Base-by-base conservation (phyloP, 2,888 invertebrate species). In the Drosophila paranaensis region DNA sequence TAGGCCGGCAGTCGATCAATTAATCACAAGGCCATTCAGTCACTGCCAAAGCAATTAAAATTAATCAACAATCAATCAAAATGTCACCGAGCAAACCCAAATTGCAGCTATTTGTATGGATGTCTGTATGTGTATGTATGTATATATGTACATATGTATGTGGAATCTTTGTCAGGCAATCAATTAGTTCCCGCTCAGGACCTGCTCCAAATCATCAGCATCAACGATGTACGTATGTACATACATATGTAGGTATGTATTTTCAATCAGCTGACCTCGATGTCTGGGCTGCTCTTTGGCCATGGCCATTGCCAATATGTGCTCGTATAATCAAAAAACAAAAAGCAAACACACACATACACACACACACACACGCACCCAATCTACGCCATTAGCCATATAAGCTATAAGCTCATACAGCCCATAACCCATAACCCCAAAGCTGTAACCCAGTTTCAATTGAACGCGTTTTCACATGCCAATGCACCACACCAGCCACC, bases 391-490 rank as follows among this genome's bases (percentile, higher is more conserved):
- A 84, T 84, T 84, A 89, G 89, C 82, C 79, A 71, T 86, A 85
- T 72, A 88, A 80, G 54, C 79, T 57, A 88, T 88, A 77, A 88
- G 81, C 86, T 67, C 62, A 79, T 87, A 84, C 70, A 58, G 56
- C 42, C 71, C 69, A 72, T 82, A 82, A 53, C 63, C 85, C 85
- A 43, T 79, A 73, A 68, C 65, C 75, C 78, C 74, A 62, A 78
- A 83, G 73, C 79, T 76, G 82, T 89, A 87, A 84, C 84, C 85
- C 89, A 84, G 89, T 89, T 84, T 84, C 89, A 87, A 84, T 87
- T 89, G 79, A 89, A 84, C 84, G 84, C 89, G 87, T 84, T 84
- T 89, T 84, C 84, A 84, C 89, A 84, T 89, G 88, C 85, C 85
- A 89, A 60, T 89, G 84, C 84, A 81, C 87, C 81, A 60, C 6